These are phyloP conservation scores for Ennomos quercinarius DNA, from an alignment of 2,888 invertebrate genomes.

Conservation along the genomic window DNA sequence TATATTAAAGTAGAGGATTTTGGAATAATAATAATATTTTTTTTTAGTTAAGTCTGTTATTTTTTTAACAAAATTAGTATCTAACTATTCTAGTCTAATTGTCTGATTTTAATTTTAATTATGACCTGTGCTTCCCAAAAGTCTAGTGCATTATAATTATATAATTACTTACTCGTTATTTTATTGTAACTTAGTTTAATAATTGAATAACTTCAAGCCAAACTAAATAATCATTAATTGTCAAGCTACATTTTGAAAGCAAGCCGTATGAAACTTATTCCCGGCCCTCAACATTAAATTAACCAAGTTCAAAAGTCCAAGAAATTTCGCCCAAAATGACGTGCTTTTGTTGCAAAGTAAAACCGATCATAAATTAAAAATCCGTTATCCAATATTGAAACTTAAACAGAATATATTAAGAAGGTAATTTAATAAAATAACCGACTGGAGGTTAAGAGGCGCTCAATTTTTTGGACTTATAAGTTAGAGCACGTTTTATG, in stretches of 20 bases:
- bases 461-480: conserved; percentile 21
- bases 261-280: conserved; percentile 25
- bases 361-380: conserved; percentile 73
- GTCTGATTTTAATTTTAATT: too few relatives aligned
- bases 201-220: too few relatives aligned
- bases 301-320: conserved; percentile 56
- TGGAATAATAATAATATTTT: too few relatives aligned
- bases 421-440: conserved; percentile 65
- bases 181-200: too few relatives aligned
- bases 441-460: conserved; percentile 36
- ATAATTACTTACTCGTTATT: too few relatives aligned
- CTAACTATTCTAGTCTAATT: too few relatives aligned
- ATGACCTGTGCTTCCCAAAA: too few relatives aligned
- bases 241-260: not conserved
- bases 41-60: too few relatives aligned
- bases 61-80: too few relatives aligned
- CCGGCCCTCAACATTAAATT: conserved; percentile 58
- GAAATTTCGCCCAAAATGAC: conserved; percentile 67
- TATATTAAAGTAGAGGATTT: too few relatives aligned
- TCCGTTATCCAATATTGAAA: conserved; percentile 62
- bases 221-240: not conserved
- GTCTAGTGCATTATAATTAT: too few relatives aligned
- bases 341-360: conserved; percentile 69
- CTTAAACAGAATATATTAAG: conserved; percentile 67
- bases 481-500: conserved; percentile 23